A percentile compares a stretch with the other conserved stretches of the same genome.
These are phyloP conservation scores for Coccyzus lansbergi DNA, from an alignment of 2,797 vertebrate species.

Conservation along the genomic window DNA sequence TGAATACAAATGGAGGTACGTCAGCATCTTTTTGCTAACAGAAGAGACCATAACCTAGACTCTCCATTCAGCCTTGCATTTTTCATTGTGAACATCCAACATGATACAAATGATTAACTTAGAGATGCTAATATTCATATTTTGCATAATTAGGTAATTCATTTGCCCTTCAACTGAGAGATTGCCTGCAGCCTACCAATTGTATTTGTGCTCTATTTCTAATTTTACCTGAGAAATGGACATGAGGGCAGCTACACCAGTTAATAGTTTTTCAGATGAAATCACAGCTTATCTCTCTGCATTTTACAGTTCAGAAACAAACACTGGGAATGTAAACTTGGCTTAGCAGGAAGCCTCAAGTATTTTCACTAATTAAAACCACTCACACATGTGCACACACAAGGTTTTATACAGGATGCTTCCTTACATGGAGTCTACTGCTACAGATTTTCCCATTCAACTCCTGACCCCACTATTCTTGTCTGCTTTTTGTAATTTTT, in stretches of 20 bases:
- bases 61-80: slow-evolving; percentile 23
- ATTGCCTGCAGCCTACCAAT: slow-evolving; percentile 62
- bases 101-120: slow-evolving; percentile 13
- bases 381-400: not conserved
- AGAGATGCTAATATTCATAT: slow-evolving; percentile 38
- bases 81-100: not conserved
- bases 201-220: slow-evolving; percentile 72
- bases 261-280: slow-evolving; percentile 38
- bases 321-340: slow-evolving; percentile 56
- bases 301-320: slow-evolving; percentile 55
- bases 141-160: slow-evolving; percentile 31
- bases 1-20: slow-evolving; percentile 71
- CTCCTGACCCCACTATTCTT: not conserved
- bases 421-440: slow-evolving; percentile 19
- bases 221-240: slow-evolving; percentile 76
- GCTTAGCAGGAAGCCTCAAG: slow-evolving; percentile 25
- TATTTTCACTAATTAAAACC: slow-evolving; percentile 12
- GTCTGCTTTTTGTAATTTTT: no score
- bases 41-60: slow-evolving; percentile 23
- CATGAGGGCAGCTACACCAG: slow-evolving; percentile 57
- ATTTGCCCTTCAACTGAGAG: slow-evolving; percentile 54
- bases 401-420: not conserved
- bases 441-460: not conserved
- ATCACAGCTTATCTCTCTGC: slow-evolving; percentile 31
- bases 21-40: slow-evolving; percentile 62